Evolutionary conservation across 2,797 vertebrate genomes (phyloP).

Genomic region (Artibeus jamaicensis): DNA sequence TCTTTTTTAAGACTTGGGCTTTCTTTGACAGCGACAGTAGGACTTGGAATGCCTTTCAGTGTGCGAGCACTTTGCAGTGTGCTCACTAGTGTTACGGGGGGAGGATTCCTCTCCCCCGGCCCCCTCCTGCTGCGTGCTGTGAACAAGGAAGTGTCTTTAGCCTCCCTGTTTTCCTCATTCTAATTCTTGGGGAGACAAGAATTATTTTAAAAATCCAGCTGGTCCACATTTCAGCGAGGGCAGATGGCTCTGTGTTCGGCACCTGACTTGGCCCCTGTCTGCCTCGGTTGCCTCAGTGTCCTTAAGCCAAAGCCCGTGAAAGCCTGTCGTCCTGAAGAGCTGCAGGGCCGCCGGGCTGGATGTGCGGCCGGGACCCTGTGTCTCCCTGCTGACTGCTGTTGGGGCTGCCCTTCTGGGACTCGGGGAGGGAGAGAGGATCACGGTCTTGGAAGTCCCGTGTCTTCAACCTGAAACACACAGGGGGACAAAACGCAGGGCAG

Average conservation of each 20-base stretch:
- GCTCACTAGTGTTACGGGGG: not conserved
- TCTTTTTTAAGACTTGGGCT: not conserved
- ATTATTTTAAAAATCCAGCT: not conserved
- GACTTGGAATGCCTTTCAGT: not conserved
- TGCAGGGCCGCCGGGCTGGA: not conserved
- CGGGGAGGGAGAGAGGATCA: not conserved
- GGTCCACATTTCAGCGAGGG: not conserved
- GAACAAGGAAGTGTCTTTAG: constrained; percentile 36
- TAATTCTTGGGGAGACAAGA: not conserved
- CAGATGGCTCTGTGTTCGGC: not conserved
- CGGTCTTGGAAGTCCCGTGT: not conserved
- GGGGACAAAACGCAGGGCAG: not conserved
- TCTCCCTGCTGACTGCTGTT: not conserved
- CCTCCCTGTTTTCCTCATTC: not conserved
- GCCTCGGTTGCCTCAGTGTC: not conserved
- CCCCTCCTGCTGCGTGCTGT: not conserved
- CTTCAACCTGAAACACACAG: not conserved
- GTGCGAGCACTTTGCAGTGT: not conserved
- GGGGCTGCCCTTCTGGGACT: not conserved
- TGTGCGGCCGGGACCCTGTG: not conserved
- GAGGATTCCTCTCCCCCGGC: not conserved
- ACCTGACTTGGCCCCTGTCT: not conserved
- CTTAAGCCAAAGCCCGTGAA: not conserved
- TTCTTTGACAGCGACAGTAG: constrained; percentile 40
- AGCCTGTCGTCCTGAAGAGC: not conserved